phyloP scores from a whole-genome alignment of 2,113 vertebrate species.

The Vidua macroura region DNA sequence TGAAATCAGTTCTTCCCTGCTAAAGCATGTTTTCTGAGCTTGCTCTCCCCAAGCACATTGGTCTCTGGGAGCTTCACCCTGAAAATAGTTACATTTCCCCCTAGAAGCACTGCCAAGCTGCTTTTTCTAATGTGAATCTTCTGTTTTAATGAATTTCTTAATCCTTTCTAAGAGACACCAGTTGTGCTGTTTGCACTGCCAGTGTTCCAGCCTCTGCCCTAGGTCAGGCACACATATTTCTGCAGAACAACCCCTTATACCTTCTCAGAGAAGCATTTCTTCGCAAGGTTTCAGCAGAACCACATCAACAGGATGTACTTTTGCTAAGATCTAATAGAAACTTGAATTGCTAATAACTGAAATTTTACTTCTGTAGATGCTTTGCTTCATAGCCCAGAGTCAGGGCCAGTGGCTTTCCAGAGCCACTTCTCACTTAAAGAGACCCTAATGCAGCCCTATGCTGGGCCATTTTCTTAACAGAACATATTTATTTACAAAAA shows the following conservation, averaged over 20 bases:
- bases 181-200: not conserved
- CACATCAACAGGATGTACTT: not conserved
- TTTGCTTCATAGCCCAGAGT: not conserved
- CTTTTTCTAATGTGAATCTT: not conserved
- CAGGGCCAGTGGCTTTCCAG: not conserved
- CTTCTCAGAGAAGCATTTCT: not conserved
- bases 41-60: not conserved
- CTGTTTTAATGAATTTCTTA: not conserved
- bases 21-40: not conserved
- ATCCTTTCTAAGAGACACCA: not conserved
- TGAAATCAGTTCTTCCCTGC: not conserved
- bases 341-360: not conserved
- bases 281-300: not conserved
- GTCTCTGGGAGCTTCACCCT: not conserved
- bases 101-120: not conserved
- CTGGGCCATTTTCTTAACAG: not conserved
- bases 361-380: not conserved
- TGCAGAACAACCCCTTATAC: not conserved
- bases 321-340: not conserved
- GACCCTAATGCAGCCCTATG: not conserved
- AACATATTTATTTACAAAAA: not conserved
- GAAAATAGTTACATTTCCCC: not conserved
- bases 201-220: not conserved
- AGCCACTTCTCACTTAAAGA: not conserved
- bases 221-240: not conserved